phyloP scores from a whole-genome alignment of 2,797 vertebrate genomes.

The Lutjanus argentimaculatus region DNA sequence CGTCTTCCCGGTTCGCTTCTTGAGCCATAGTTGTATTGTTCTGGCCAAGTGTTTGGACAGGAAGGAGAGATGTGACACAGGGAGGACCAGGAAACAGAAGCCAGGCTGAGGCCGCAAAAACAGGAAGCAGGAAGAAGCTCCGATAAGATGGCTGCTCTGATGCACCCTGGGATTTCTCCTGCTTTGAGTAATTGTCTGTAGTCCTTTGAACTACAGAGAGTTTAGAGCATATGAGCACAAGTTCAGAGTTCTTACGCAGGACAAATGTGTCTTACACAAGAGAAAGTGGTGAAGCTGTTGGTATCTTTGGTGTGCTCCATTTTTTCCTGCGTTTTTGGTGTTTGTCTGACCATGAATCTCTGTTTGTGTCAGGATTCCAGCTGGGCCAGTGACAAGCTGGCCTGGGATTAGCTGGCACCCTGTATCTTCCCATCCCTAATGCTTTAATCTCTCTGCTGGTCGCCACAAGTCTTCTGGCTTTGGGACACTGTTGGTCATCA shows the following conservation, averaged over 20 bases:
- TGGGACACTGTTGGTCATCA: slow-evolving; percentile 50
- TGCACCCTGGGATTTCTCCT: slow-evolving; percentile 60
- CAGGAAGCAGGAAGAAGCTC: slow-evolving; percentile 85
- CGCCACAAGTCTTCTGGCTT: slow-evolving; percentile 65
- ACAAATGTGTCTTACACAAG: background rate
- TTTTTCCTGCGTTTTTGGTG: slow-evolving; percentile 12
- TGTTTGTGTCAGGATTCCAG: slow-evolving; percentile 74
- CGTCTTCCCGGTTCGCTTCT: slow-evolving; percentile 37
- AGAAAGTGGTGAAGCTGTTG: background rate
- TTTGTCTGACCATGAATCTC: slow-evolving; percentile 44
- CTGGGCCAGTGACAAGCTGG: slow-evolving; percentile 73
- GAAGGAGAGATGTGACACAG: slow-evolving; percentile 81
- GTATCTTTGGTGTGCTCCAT: background rate
- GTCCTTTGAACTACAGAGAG: slow-evolving; percentile 52
- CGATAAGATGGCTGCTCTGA: slow-evolving; percentile 79
- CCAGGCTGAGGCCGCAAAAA: slow-evolving; percentile 75
- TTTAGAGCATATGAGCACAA: slow-evolving; percentile 19
- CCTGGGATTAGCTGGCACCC: slow-evolving; percentile 81
- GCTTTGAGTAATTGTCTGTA: slow-evolving; percentile 48
- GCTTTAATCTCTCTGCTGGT: slow-evolving; percentile 84
- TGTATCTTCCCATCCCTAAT: slow-evolving; percentile 85
- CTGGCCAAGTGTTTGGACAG: slow-evolving; percentile 75
- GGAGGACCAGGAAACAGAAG: slow-evolving; percentile 79
- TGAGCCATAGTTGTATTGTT: slow-evolving; percentile 73
- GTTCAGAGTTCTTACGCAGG: background rate